Evolutionary conservation across 2,797 vertebrate genomes (phyloP).

Genomic region (Galago senegalensis): DNA sequence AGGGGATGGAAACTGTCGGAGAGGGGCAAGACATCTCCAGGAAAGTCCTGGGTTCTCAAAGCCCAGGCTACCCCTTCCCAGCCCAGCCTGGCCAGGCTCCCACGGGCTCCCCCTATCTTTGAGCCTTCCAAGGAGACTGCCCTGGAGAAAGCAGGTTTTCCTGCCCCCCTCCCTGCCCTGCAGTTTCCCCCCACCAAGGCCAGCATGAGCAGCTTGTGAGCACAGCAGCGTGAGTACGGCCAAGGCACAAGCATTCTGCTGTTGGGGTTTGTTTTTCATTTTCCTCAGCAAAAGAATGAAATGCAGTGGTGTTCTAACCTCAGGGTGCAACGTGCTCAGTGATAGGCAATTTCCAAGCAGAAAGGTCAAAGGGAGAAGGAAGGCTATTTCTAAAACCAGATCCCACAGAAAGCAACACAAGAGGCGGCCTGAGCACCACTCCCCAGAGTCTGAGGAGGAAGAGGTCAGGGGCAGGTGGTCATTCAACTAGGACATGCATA

Average conservation of each 20-base stretch:
- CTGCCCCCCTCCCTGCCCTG: too few relatives aligned
- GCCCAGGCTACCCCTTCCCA: fast-evolving
- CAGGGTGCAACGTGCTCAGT: not conserved
- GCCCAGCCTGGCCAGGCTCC: not conserved
- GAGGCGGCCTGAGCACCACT: fast-evolving
- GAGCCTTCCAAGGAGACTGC: not conserved
- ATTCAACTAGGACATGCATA: fast-evolving
- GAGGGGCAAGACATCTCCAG: fast-evolving
- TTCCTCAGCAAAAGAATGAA: not conserved
- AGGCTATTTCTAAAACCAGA: fast-evolving
- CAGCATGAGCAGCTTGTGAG: fast-evolving
- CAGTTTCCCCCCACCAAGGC: not conserved
- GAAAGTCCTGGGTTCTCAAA: too few relatives aligned
- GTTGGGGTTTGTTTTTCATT: not conserved
- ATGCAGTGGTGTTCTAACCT: slow-evolving; percentile 9
- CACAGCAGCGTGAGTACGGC: fast-evolving
- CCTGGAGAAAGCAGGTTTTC: not conserved
- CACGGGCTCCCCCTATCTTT: fast-evolving
- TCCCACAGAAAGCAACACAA: fast-evolving
- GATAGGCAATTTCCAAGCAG: slow-evolving; percentile 25
- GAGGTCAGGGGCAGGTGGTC: fast-evolving
- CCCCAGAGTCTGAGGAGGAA: not conserved
- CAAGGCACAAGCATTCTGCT: fast-evolving
- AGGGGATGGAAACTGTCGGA: not conserved
- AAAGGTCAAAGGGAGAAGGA: not conserved